Conservation (phyloP, 2,888 invertebrate genomes). For the Melanostoma scalare region DNA sequence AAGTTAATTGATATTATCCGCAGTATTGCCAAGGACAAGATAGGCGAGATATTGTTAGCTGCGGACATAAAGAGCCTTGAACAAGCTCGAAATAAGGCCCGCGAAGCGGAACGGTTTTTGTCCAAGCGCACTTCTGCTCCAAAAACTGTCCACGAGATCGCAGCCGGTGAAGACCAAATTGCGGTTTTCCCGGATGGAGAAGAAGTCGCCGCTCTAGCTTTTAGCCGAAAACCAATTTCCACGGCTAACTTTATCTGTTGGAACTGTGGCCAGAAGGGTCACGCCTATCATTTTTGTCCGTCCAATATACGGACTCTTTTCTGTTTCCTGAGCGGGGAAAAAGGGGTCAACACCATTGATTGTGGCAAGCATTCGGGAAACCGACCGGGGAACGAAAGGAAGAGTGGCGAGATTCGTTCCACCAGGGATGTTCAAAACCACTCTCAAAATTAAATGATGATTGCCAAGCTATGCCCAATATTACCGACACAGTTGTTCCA, state of each 20-base stretch:
- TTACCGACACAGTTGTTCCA: no score
- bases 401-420: background rate
- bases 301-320: background rate
- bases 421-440: background rate
- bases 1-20: background rate
- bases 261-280: background rate
- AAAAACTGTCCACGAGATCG: conserved; percentile 4
- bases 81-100: background rate
- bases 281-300: conserved; percentile 5
- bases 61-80: background rate
- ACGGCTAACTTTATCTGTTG: conserved; percentile 2
- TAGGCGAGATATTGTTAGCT: background rate
- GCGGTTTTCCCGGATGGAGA: background rate
- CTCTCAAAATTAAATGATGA: background rate
- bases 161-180: background rate
- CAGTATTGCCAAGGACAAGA: background rate
- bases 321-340: background rate
- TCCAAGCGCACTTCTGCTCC: background rate
- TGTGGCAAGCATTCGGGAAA: conserved; percentile 6
- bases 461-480: no score
- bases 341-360: background rate
- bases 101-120: conserved; percentile 2
- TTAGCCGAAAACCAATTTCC: background rate
- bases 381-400: background rate
- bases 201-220: background rate